Evolutionary conservation across 2,113 vertebrate genomes (phyloP), one percentile per base, ranked within the genome.

Genomic region (Acrocephalus arundinaceus): DNA sequence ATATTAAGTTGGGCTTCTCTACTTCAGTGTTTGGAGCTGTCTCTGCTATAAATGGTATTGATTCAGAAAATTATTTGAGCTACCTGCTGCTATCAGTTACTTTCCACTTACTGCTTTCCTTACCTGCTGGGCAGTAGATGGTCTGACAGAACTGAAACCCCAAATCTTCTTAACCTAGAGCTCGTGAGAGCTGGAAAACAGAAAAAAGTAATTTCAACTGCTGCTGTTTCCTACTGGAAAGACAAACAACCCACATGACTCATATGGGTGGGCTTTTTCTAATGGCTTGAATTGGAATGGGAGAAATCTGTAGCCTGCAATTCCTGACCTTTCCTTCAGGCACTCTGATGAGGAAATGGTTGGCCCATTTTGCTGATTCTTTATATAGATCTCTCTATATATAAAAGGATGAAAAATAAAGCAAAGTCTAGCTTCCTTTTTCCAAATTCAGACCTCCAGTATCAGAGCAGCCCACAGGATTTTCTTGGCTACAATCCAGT

Each of bases 11-110:
- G 83, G 67, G 51, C 72, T 94, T 84, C 68, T 66, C 51, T 76
- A 20, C 48, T 61, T 83, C 46, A 63, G 51, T 74, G 33, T 79
- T 88, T 73, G 63, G 59, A 88, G 63, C 48, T 70, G 43, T 43
- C 63, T 94, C 57, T 91, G 85, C 79, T 92, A 48, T 80, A 86
- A 93, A 67, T 92, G 57, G 46, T 88, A 94, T 91, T 94, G 96
- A 96, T 95, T 96, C 87, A 83, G 73, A 80, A 92, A 86, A 48
- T 73, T 92, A 77, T 52, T 86, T 82, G 77, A 94, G 70, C 76
- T 92, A 48, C 89, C 88, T 89, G 86, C 90, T 94, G 92, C 85
- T 90, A 74, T 94, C 79, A 92, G 72, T 88, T 96, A 85, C 43
- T 59, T 93, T 48, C 57, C 70, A 63, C 48, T 95, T 94, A 74